Conservation (phyloP, 2,888 invertebrate genomes). For the Orthosia gothica region DNA sequence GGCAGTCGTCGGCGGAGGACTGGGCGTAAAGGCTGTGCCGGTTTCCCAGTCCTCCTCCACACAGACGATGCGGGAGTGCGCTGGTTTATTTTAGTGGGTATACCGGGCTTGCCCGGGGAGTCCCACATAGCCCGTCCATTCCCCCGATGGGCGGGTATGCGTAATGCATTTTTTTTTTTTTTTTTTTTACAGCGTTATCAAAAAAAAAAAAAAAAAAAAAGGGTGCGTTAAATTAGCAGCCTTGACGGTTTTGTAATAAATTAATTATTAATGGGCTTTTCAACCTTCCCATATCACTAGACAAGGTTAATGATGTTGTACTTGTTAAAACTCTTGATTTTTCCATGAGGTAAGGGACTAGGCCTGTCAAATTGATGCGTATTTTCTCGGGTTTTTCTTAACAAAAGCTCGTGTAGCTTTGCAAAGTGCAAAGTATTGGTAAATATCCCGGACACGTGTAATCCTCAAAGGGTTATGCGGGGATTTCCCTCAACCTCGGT, state of each 20-base stretch:
- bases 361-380: constrained; percentile 10
- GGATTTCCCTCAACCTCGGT: constrained; percentile 2
- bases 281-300: constrained; percentile 29
- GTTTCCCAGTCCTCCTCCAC: too few relatives aligned
- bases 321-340: constrained; percentile 15
- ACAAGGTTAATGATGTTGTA: constrained; percentile 45
- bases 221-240: constrained; percentile 41
- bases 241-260: constrained; percentile 49
- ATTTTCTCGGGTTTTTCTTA: neutral
- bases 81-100: too few relatives aligned
- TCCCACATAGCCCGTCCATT: too few relatives aligned
- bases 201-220: too few relatives aligned
- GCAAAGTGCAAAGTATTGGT: neutral
- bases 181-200: too few relatives aligned
- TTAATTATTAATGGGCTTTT: constrained; percentile 37
- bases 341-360: constrained; percentile 11
- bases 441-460: constrained; percentile 4
- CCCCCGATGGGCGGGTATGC: too few relatives aligned
- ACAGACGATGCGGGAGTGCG: too few relatives aligned
- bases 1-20: too few relatives aligned
- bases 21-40: too few relatives aligned
- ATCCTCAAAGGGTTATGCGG: neutral
- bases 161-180: too few relatives aligned
- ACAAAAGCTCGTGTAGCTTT: neutral
- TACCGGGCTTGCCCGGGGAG: too few relatives aligned